These are phyloP conservation scores for Beroe forskalii DNA, from an alignment of 37 sponge, comb jelly and placozoan species.

Conservation along the genomic window DNA sequence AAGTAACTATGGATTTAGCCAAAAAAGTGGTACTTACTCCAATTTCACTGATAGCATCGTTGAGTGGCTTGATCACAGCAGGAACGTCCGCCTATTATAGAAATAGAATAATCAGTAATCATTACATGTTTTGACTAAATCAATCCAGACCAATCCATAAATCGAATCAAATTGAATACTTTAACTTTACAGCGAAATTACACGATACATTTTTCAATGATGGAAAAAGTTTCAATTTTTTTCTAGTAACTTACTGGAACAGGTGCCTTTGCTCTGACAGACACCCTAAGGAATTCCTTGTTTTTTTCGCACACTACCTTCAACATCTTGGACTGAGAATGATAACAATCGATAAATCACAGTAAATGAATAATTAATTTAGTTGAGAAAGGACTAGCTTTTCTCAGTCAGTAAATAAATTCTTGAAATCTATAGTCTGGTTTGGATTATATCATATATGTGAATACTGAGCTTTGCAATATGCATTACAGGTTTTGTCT, in stretches of 20 bases:
- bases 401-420: neutral
- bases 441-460: too few species aligned
- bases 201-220: neutral
- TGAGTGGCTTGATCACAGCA: conserved; percentile 59
- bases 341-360: too few species aligned
- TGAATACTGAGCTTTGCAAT: too few species aligned
- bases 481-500: too few species aligned
- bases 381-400: too few species aligned
- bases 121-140: too few species aligned
- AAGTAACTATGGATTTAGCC: too few species aligned
- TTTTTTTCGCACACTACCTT: conserved; percentile 18
- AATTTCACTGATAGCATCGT: conserved; percentile 40
- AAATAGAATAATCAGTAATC: too few species aligned
- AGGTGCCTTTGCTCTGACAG: conserved; percentile 47
- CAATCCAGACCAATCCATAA: too few species aligned
- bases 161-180: neutral
- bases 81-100: conserved; percentile 65
- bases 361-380: too few species aligned
- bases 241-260: neutral
- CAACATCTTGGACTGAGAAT: conserved; percentile 34
- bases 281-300: conserved; percentile 44
- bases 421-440: neutral
- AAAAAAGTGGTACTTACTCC: neutral
- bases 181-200: neutral
- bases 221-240: neutral